Conservation (phyloP, 2,888 invertebrate species). For the Spodoptera littoralis region DNA sequence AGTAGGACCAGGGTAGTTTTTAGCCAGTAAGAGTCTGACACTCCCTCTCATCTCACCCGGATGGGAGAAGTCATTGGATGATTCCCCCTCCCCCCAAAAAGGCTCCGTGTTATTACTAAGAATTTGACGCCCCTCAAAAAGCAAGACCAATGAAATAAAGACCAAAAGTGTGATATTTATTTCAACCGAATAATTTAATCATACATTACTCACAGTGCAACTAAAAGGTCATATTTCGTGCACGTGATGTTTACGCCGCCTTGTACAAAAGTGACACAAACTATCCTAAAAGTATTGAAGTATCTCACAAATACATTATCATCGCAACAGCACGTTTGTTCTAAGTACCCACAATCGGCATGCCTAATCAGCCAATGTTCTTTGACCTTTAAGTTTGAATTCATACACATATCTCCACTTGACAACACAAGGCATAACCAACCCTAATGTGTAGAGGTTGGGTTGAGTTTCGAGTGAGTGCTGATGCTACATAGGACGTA, state of each 20-base stretch:
- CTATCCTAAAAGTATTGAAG: conserved; percentile 35
- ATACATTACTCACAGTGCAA: too few species aligned
- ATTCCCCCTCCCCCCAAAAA: too few species aligned
- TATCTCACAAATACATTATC: conserved; percentile 46
- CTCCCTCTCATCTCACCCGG: too few species aligned
- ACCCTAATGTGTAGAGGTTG: conserved; percentile 44
- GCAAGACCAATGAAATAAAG: too few species aligned
- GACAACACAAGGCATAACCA: conserved; percentile 39
- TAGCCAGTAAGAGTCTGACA: too few species aligned
- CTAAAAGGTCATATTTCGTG: background rate
- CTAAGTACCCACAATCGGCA: conserved; percentile 71
- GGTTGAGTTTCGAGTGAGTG: conserved; percentile 54
- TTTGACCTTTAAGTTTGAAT: conserved; percentile 77
- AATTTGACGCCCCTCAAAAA: too few species aligned
- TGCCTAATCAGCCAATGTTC: conserved; percentile 82
- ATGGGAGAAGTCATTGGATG: too few species aligned
- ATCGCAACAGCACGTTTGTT: conserved; percentile 66
- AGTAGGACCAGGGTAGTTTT: too few species aligned
- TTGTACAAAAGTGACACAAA: conserved; percentile 9
- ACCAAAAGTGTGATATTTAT: too few species aligned
- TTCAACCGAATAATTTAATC: too few species aligned
- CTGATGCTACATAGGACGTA: conserved; percentile 61
- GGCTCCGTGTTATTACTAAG: too few species aligned
- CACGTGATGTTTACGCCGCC: background rate
- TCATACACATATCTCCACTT: conserved; percentile 51